These are phyloP conservation scores for Trogon surrucura DNA, from an alignment of 2,113 vertebrate genomes.

Conservation along the genomic window DNA sequence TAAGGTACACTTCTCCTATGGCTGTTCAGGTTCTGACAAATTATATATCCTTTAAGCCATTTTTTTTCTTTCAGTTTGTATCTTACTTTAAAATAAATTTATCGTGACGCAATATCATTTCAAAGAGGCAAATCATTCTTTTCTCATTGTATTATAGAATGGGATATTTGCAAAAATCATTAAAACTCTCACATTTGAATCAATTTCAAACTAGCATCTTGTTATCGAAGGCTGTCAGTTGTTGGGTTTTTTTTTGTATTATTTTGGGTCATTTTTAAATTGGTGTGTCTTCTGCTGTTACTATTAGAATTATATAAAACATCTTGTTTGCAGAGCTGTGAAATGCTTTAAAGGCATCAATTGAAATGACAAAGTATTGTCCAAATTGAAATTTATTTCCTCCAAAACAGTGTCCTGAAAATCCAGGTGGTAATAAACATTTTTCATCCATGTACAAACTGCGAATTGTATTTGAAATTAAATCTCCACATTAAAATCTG, in stretches of 20 bases:
- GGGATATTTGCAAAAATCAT: not conserved
- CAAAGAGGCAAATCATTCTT: not conserved
- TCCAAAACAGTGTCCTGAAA: slow-evolving; percentile 39
- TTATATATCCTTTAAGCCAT: not conserved
- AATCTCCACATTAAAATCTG: slow-evolving; percentile 67
- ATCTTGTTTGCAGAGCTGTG: not conserved
- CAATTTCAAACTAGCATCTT: not conserved
- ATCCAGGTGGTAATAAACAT: slow-evolving; percentile 40
- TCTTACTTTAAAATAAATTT: slow-evolving; percentile 4
- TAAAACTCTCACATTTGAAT: not conserved
- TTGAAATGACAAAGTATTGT: slow-evolving; percentile 1
- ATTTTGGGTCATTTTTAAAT: not conserved
- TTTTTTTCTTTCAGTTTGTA: not conserved
- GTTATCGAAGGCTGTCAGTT: not conserved
- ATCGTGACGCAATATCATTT: not conserved
- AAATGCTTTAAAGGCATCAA: slow-evolving; percentile 39
- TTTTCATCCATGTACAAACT: slow-evolving; percentile 54
- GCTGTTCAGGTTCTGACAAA: not conserved
- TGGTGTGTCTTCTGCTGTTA: not conserved
- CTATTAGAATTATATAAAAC: not conserved
- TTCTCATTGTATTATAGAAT: not conserved
- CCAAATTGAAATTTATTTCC: slow-evolving; percentile 61
- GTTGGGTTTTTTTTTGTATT: not conserved
- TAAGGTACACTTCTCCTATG: not conserved
- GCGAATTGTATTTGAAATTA: slow-evolving; percentile 71